Conservation (phyloP, 2,888 invertebrate genomes). For the Seira ritae region DNA sequence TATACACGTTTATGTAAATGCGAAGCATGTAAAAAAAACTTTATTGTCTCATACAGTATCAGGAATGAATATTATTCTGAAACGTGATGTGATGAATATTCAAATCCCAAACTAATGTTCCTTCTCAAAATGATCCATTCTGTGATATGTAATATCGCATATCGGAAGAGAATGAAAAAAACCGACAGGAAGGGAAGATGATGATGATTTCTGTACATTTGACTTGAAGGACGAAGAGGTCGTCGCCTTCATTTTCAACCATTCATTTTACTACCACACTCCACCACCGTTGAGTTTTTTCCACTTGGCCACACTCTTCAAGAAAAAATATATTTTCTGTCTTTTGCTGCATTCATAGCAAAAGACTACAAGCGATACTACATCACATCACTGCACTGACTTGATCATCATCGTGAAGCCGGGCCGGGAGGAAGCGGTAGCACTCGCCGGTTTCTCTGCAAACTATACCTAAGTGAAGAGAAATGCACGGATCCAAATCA, state of each 20-base stretch:
- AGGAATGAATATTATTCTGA: no score
- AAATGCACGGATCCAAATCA: not conserved
- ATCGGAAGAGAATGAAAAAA: no score
- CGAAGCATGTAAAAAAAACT: no score
- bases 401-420: not conserved
- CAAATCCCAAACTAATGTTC: no score
- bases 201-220: not conserved
- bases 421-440: constrained; percentile 11
- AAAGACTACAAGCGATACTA: no score
- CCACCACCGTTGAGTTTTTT: not conserved
- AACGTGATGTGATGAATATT: no score
- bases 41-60: no score
- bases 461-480: not conserved
- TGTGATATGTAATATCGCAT: no score
- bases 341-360: not conserved
- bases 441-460: not conserved
- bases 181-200: no score
- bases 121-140: no score
- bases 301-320: constrained; percentile 10
- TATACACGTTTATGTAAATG: no score
- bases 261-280: not conserved
- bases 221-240: constrained; percentile 11
- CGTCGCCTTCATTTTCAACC: constrained; percentile 5
- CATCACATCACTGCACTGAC: no score
- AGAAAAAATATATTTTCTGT: not conserved